A percentile compares a stretch with the other conserved stretches of the same genome.
These are phyloP conservation scores for Chrysopilus asiliformis DNA, from an alignment of 2,888 invertebrate genomes.

Conservation along the genomic window DNA sequence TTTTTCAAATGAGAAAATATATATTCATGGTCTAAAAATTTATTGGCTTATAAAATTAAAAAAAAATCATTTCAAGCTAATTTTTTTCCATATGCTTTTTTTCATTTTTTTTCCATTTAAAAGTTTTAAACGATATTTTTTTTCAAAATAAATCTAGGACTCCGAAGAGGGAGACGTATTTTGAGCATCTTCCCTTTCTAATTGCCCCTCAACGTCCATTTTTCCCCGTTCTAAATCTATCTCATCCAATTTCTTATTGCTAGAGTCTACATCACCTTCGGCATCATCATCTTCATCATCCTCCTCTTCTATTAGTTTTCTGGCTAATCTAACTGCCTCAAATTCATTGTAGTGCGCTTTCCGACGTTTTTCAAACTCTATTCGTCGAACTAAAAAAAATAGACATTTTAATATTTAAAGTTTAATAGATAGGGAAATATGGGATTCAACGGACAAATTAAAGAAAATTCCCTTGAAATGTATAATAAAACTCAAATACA, in stretches of 20 bases:
- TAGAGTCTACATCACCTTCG: constrained; percentile 17
- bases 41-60: too few relatives aligned
- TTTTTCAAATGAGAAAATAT: too few relatives aligned
- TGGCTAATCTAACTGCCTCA: constrained; percentile 82
- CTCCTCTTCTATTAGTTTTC: constrained; percentile 81
- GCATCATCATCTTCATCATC: constrained; percentile 67
- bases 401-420: too few relatives aligned
- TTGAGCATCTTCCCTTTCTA: constrained; percentile 17
- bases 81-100: too few relatives aligned
- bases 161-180: constrained; percentile 17
- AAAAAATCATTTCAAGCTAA: too few relatives aligned
- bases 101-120: too few relatives aligned
- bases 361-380: constrained; percentile 81
- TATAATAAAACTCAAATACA: too few relatives aligned
- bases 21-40: too few relatives aligned
- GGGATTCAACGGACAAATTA: too few relatives aligned
- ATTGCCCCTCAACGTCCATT: constrained; percentile 17
- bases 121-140: too few relatives aligned
- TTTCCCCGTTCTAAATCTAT: constrained; percentile 9
- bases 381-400: constrained; percentile 41
- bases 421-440: too few relatives aligned
- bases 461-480: too few relatives aligned
- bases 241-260: constrained; percentile 8
- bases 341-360: constrained; percentile 98
- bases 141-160: constrained; percentile 9